Conservation (phyloP, 2,797 vertebrate species). For the Moxostoma hubbsi region DNA sequence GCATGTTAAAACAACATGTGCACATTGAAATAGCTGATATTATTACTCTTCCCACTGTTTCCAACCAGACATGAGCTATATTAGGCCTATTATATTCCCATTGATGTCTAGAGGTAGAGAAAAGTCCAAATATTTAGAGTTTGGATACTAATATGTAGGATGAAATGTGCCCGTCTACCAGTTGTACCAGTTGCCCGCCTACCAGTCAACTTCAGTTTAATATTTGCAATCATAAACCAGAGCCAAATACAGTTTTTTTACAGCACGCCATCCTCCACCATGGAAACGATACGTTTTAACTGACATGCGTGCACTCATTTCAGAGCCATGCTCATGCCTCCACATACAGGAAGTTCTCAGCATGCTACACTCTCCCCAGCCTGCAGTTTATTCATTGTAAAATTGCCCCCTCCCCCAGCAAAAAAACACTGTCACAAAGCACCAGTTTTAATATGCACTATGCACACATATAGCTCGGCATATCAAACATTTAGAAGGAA, state of each 20-base stretch:
- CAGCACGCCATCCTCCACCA: slow-evolving; percentile 43
- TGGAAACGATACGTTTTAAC: slow-evolving; percentile 75
- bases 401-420: slow-evolving; percentile 32
- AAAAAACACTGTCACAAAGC: neutral
- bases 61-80: neutral
- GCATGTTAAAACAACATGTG: no score
- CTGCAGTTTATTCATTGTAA: slow-evolving; percentile 31
- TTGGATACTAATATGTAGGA: slow-evolving; percentile 35
- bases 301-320: slow-evolving; percentile 40
- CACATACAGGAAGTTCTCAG: slow-evolving; percentile 73
- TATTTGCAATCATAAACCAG: neutral
- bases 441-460: neutral
- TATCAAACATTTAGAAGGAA: neutral
- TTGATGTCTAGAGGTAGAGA: neutral
- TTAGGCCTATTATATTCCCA: neutral
- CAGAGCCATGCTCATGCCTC: slow-evolving; percentile 56
- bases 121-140: neutral
- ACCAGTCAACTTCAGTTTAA: slow-evolving; percentile 22
- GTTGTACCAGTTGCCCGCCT: neutral
- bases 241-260: slow-evolving; percentile 10
- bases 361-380: slow-evolving; percentile 69
- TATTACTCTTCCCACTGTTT: neutral
- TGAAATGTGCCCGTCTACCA: neutral
- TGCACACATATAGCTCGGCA: neutral
- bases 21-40: neutral